Conservation (phyloP, 2,113 vertebrate genomes). For the Taxidea taxus region DNA sequence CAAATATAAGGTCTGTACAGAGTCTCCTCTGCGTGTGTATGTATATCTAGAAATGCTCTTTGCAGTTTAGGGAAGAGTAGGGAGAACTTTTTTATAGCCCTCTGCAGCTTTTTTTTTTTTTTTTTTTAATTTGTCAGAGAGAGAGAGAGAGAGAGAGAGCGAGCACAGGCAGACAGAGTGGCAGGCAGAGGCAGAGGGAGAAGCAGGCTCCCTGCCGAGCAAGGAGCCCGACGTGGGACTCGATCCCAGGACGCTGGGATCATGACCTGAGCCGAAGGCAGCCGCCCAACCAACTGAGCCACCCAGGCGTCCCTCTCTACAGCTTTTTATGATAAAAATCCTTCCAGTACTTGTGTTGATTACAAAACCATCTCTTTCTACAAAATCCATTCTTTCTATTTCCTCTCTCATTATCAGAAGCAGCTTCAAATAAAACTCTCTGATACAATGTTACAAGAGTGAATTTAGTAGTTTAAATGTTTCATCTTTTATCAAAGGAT, state of each 20-base stretch:
- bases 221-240: no score
- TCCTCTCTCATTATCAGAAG: background rate
- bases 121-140: no score
- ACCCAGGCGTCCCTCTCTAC: no score
- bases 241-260: no score
- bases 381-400: background rate
- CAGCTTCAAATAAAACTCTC: background rate
- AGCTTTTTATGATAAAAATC: background rate
- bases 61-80: background rate
- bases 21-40: background rate
- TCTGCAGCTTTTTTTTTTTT: background rate
- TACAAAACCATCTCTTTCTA: background rate
- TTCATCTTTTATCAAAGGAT: background rate
- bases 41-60: background rate
- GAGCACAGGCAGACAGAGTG: no score
- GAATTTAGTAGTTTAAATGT: background rate
- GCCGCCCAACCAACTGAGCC: no score
- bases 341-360: background rate
- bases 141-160: no score
- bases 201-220: no score
- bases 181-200: no score
- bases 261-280: no score
- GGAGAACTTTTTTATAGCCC: no score
- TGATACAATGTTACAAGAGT: background rate
- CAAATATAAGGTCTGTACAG: background rate